Evolutionary conservation across 2,113 vertebrate genomes (phyloP), one percentile per base, ranked within the genome.

Genomic region (Rhadina sibilatrix): DNA sequence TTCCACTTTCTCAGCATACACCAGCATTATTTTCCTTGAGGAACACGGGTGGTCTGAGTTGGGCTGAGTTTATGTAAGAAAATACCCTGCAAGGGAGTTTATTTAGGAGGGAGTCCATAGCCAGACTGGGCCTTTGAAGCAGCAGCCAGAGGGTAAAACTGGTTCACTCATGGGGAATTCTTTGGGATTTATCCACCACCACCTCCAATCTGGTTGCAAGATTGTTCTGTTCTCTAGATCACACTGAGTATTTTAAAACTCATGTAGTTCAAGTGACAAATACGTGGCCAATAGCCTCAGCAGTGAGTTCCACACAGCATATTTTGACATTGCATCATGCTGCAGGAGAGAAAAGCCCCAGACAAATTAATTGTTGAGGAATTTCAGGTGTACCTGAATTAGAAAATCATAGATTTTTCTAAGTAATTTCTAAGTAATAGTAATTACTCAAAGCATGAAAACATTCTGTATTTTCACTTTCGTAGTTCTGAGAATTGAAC

Each of bases 1-100:
- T 95, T 92, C 89, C n/a, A 63, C 90, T 94, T 70, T 42, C 83
- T 86, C 80, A 81, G 90, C 71, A 94, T 88, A 86, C 91, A 77
- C 25, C 17, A 37, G 37, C 28, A 25, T 90, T 60, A 65, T 76
- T 95, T 96, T 93, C 63, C 63, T 86, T 74, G 35, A 70, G 66
- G 42, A 95, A 11, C 71, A 54, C 0, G 11, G 86, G 76, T 90
- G 85, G 90, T 72, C 85, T 57, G 53, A 88, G 44, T 28, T 68
- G 82, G 61, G n/a, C 71, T 89, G 86, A 76, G 74, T 94, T 95
- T 68, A 28, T 87, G 37, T 88, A 90, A 94, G 90, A 77, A 92
- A 97, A 88, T 86, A 65, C 16, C 4, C 0, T 90, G 38, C 6
- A 5, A 74, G 59, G 16, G 71, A 86, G 38, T 90, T 96, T 53